Percentiles rank a stretch among this genome's conserved stretches.
Conservation (phyloP, 2,113 vertebrate species). For the Sus scrofa region DNA sequence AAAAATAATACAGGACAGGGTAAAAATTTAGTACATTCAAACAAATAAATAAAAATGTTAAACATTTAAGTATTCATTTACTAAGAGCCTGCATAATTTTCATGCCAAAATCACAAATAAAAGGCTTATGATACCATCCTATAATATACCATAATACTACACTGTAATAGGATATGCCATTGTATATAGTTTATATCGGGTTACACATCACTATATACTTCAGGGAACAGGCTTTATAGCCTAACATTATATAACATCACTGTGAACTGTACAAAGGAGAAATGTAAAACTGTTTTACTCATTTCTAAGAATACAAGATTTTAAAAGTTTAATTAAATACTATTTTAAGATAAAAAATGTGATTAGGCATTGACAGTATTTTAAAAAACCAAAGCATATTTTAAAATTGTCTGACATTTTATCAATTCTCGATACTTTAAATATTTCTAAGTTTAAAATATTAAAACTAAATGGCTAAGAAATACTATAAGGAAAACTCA, state of each 20-base stretch:
- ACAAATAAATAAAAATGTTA: constrained; percentile 51
- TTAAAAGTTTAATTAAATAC: constrained; percentile 47
- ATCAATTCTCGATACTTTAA: constrained; percentile 5
- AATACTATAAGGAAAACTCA: constrained; percentile 22
- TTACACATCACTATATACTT: background rate
- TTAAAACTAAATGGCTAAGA: constrained; percentile 50
- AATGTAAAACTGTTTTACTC: background rate
- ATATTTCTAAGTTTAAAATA: constrained; percentile 46
- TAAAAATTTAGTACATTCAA: constrained; percentile 23
- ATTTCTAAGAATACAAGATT: constrained; percentile 28
- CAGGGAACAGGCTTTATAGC: background rate
- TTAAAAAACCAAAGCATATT: background rate
- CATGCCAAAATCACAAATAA: constrained; percentile 17
- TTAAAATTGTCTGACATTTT: constrained; percentile 30
- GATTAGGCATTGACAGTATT: background rate
- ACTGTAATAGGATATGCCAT: background rate
- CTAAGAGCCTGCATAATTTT: background rate
- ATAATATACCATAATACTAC: background rate
- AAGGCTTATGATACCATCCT: background rate
- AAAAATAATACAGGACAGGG: background rate
- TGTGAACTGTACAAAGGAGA: constrained; percentile 5
- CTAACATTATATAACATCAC: background rate
- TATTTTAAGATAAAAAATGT: constrained; percentile 51
- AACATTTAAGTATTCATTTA: constrained; percentile 38
- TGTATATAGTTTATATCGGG: background rate